Evolutionary conservation across 1,140 invertebrate genomes (phyloP).

Genomic region (Heliconius nattereri): DNA sequence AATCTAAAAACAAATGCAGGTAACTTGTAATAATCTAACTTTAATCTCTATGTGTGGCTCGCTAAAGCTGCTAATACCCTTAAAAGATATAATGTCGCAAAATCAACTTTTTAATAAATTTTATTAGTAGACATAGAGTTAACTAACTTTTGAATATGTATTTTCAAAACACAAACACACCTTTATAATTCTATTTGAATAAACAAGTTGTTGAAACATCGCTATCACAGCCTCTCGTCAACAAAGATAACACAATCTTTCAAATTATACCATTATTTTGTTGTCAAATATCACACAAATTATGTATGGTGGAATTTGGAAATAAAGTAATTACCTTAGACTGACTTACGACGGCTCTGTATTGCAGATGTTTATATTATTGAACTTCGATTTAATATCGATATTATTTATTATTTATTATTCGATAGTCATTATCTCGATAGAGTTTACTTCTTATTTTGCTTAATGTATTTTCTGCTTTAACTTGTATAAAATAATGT

Average conservation of each 20-base stretch:
- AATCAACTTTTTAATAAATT: neutral
- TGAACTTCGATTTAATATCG: neutral
- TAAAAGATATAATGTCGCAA: too few relatives aligned
- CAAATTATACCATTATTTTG: neutral
- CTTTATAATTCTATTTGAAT: neutral
- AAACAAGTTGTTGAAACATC: neutral
- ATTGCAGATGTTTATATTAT: neutral
- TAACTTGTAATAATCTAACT: too few relatives aligned
- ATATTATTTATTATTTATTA: too few relatives aligned
- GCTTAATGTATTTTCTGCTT: too few relatives aligned
- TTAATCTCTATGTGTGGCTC: too few relatives aligned
- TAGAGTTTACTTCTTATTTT: too few relatives aligned
- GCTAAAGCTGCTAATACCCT: too few relatives aligned
- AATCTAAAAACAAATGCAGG: too few relatives aligned
- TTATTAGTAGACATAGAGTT: neutral
- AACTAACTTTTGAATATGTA: constrained; percentile 11
- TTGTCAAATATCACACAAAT: neutral
- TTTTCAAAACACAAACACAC: neutral
- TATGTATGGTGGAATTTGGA: neutral
- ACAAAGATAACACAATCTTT: constrained; percentile 16
- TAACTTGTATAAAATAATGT: too few relatives aligned
- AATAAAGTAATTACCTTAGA: neutral
- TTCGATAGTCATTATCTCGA: too few relatives aligned
- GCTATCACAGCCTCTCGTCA: neutral
- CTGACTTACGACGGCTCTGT: neutral